Evolutionary conservation across 2,888 invertebrate species (phyloP), one percentile per base, ranked within the genome.

Genomic region (Himalopsyche japonica): DNA sequence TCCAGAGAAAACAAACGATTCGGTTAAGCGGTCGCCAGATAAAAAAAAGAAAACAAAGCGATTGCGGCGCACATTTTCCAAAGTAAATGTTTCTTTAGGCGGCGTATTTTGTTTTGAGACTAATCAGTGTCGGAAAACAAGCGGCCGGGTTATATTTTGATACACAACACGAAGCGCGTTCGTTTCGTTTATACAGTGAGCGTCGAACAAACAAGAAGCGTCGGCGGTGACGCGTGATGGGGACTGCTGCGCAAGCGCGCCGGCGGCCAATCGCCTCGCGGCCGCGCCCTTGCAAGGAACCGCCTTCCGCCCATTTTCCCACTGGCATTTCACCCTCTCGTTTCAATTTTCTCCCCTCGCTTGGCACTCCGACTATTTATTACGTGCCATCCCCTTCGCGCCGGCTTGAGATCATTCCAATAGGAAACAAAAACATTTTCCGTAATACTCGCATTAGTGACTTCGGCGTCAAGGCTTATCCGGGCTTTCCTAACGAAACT

Each of bases 81-180:
- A 82, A 83, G 86, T 85, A 85, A 86, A 84, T 87, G 87, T 86
- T 86, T 87, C 87, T 87, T 87, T 87, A 87, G 87, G 86, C 84
- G 80, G 81, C 81, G 88, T 88, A 88, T 88, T 88, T 87, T 89
- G 90, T 90, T 90, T 90, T 90, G 90, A 89, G 89, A 90, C 89
- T 89, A 90, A 90, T 90, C 91, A 90, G 90, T 90, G 90, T 90
- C 90, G 89, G 89, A 91, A 94, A 93, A 94, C 94, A 93, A 92
- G 93, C 92, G 93, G 93, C 93, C 93, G 93, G 91, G 91, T 91
- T 93, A 94, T 95, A 95, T 95, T 95, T 95, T 94, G 95, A 95
- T 95, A 95, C 95, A 95, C 95, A 95, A 95, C 95, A 95, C 94
- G 92, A 57, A 57, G 57, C 57, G 57, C 57, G 57, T 57, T 57